Conservation (phyloP, 2,888 invertebrate species). For the Mimachlamys varia region DNA sequence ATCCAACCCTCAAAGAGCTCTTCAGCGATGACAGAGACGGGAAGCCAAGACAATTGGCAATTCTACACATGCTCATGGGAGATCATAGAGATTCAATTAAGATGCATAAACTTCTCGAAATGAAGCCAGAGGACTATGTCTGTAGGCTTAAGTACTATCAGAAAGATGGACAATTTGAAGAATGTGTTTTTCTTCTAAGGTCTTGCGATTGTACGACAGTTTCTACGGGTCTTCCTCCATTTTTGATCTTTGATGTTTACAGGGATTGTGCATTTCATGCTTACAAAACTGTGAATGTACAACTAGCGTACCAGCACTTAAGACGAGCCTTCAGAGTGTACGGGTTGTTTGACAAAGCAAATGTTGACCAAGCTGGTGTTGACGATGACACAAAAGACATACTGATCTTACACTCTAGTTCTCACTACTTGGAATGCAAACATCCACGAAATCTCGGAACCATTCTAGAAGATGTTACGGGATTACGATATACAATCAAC, state of each 20-base stretch:
- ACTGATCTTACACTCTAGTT: not conserved
- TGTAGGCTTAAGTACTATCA: not conserved
- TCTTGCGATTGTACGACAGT: not conserved
- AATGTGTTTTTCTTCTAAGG: not conserved
- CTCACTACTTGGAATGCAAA: not conserved
- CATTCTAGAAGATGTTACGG: not conserved
- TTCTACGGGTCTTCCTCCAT: not conserved
- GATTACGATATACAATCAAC: not conserved
- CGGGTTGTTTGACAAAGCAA: not conserved
- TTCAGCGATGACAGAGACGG: not conserved
- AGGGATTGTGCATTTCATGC: not conserved
- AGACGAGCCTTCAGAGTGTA: not conserved
- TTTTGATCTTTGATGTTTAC: not conserved
- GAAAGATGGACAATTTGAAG: not conserved
- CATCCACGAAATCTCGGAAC: not conserved
- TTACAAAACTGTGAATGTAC: not conserved
- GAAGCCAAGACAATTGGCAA: not conserved
- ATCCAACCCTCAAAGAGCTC: not conserved
- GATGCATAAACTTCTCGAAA: not conserved
- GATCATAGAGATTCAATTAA: not conserved
- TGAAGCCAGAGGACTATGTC: not conserved
- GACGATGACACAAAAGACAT: not conserved
- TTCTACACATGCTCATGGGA: not conserved
- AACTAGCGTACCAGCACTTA: not conserved
- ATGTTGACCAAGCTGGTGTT: not conserved